Evolutionary conservation across 2,113 vertebrate genomes (phyloP), one percentile per base, ranked within the genome.

Genomic region (Triplophysa rosa): DNA sequence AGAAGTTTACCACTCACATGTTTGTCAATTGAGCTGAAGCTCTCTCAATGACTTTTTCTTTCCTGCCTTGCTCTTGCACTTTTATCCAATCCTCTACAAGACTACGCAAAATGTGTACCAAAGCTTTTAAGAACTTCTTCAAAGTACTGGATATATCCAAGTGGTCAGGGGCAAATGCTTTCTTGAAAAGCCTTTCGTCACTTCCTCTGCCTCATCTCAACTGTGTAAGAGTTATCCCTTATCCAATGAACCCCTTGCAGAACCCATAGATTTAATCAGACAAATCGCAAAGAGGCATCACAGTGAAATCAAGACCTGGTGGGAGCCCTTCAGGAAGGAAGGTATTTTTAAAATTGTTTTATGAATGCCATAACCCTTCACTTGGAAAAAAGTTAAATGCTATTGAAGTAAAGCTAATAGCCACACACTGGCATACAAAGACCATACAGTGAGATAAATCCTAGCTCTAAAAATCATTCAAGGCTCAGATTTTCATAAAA

Each of bases 231-330:
- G 96, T 93, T 92, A 94, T 93, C 94, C 91, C 87, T 95, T 82
- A 94, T 96, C 95, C 96, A 96, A 97, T 98, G 96, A 97, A 93
- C 92, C 94, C 92, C 92, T 92, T 92, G 91, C 91, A 8, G 90
- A 86, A 89, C 90, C 80, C 47, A 80, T 87, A 86, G 75, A 84
- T 88, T 87, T 95, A 95, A 94, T 95, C 94, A 91, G 90, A 62
- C 92, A 47, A 47, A 13, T 47, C 45, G 0, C 45, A 13, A 3
- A 47, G 89, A 90, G 86, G 86, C 83, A 84, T 89, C 90, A 80
- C 88, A 83, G 91, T 83, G 90, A 91, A 89, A 80, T 6, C 86
- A 91, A 90, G 89, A 89, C 90, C 90, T 87, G 88, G 72, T 81
- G 77, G 86, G 82, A 84, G 80, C 88, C 63, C 66, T 24, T 29